Percentiles rank a stretch among this genome's conserved stretches.
Conservation (phyloP, 2,797 vertebrate species). For the Euthynnus affinis region DNA sequence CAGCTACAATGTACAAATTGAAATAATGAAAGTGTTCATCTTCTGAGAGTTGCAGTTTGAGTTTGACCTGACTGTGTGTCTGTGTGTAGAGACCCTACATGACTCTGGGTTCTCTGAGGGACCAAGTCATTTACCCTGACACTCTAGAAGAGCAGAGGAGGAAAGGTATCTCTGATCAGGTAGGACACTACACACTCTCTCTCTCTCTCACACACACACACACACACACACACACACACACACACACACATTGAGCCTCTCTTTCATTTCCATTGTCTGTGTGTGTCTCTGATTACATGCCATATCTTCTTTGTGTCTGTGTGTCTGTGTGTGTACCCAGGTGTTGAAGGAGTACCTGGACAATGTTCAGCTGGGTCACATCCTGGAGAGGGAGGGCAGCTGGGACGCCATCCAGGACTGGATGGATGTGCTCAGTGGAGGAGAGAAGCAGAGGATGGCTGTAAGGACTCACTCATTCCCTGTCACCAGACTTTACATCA, state of each 20-base stretch:
- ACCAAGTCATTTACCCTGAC: constrained; percentile 99
- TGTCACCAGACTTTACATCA: neutral
- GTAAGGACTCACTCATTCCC: constrained; percentile 80
- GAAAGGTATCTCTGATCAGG: constrained; percentile 95
- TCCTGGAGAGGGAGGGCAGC: constrained; percentile 94
- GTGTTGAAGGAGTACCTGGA: constrained; percentile 97
- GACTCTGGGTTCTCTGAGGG: constrained; percentile 96
- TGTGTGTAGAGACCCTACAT: constrained; percentile 94
- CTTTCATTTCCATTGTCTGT: neutral
- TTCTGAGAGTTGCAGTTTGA: neutral
- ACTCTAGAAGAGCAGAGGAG: constrained; percentile 91
- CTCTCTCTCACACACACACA: neutral
- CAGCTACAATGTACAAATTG: neutral
- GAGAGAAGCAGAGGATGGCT: constrained; percentile 99
- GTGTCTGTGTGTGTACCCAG: constrained; percentile 72
- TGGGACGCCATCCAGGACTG: constrained; percentile 97
- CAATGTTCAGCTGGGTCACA: constrained; percentile 96
- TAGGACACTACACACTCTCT: constrained; percentile 27
- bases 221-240: neutral
- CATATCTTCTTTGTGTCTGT: neutral
- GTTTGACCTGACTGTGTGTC: neutral
- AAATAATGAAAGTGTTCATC: neutral
- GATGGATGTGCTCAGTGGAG: constrained; percentile 99
- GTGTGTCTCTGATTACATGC: neutral
- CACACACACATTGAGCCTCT: neutral